A percentile compares a stretch with the other conserved stretches of the same genome.
These are phyloP conservation scores for Nematolebias whitei DNA, from an alignment of 2,113 vertebrate species.

Conservation along the genomic window DNA sequence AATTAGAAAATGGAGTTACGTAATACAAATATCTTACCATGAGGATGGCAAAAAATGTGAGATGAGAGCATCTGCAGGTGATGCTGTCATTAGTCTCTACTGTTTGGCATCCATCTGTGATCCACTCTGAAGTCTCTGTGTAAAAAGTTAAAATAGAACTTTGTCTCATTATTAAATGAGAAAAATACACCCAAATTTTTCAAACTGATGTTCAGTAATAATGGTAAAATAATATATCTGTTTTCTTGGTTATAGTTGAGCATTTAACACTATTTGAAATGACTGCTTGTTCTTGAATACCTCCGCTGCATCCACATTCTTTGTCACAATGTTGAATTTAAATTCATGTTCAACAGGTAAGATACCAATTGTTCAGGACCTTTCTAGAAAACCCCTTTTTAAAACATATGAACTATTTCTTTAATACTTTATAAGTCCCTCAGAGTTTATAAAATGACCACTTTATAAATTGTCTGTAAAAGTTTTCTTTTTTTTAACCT, in stretches of 20 bases:
- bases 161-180: background rate
- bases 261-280: too few species aligned
- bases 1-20: background rate
- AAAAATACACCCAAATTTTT: too few species aligned
- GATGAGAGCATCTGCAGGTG: constrained; percentile 54
- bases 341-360: too few species aligned
- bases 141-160: background rate
- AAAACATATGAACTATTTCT: too few species aligned
- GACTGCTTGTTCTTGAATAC: too few species aligned
- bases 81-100: constrained; percentile 1
- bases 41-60: constrained; percentile 71
- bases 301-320: too few species aligned
- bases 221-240: too few species aligned
- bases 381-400: too few species aligned
- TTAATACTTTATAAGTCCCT: background rate
- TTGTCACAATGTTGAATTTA: too few species aligned
- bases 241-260: too few species aligned
- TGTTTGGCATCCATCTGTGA: constrained; percentile 51
- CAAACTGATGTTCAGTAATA: too few species aligned
- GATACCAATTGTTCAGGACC: too few species aligned
- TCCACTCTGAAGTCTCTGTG: constrained; percentile 33
- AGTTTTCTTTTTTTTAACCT: background rate
- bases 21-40: constrained; percentile 42
- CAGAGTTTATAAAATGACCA: background rate
- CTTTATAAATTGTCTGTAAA: background rate